Conservation (phyloP, 2,797 vertebrate species). For the Vultur gryphus region DNA sequence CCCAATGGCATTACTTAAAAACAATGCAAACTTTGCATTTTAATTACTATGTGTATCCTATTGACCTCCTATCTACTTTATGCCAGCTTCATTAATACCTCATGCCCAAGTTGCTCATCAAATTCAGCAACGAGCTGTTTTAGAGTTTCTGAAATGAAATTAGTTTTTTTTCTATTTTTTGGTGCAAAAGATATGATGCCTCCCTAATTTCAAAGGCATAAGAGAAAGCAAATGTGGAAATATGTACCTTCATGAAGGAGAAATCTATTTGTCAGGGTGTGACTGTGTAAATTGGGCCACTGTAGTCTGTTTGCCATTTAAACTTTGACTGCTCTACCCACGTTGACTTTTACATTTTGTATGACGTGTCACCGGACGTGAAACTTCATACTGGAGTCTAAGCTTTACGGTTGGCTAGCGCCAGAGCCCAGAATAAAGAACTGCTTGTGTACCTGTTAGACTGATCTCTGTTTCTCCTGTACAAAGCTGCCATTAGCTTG, state of each 20-base stretch:
- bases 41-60: constrained; percentile 24
- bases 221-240: background rate
- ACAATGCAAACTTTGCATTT: constrained; percentile 53
- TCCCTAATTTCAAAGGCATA: background rate
- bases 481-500: background rate
- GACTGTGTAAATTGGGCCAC: background rate
- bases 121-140: background rate
- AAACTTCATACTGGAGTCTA: background rate
- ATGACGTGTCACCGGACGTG: background rate
- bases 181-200: background rate
- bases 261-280: background rate
- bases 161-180: background rate
- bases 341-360: background rate
- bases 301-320: background rate
- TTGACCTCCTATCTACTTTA: constrained; percentile 31
- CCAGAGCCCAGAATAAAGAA: background rate
- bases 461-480: background rate
- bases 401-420: background rate
- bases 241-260: background rate
- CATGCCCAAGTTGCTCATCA: constrained; percentile 1
- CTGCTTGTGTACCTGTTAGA: background rate
- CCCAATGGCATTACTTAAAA: constrained; percentile 39
- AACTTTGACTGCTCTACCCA: background rate
- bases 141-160: background rate
- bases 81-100: constrained; percentile 37